Base-by-base conservation (phyloP, 2,113 vertebrate genomes). In the Nothocercus nigrocapillus region DNA sequence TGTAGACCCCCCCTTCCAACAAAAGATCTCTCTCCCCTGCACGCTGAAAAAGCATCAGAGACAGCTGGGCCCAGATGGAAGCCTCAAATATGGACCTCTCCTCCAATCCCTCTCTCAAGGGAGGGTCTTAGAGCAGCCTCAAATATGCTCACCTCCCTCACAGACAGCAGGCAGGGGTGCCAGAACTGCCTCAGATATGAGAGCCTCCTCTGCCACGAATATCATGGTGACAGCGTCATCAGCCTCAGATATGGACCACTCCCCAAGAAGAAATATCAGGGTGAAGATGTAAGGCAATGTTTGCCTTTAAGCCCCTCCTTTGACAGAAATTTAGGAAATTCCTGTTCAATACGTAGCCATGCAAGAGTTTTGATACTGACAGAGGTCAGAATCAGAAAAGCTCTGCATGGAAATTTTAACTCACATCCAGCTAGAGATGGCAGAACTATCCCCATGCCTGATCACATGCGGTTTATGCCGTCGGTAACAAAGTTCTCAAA, bases 81-180 rank as follows among this genome's bases (percentile, higher is more conserved):
- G 89, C 27, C 44, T 79, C 58, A 1, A 1, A 32, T 32, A 88
- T 3, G 47, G 61, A 73, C 40, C 58, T 27, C 19, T 92, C 73
- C 62, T 76, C 80, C 67, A 53, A 13, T 14, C 40, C 70, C 58
- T 38, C 7, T 53, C 11, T 49, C 83, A 70, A 54, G 47, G 76
- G 10, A 94, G 30, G 11, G 53, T 73, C n/a, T 30, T 14, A 76
- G 14, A 49, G 5, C 16, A 82, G 66, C 90, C 95, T 82, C 88
- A 95, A 58, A 95, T 95, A 96, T 94, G 69, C 62, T 79, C 20
- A 47, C 38, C 68, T 88, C 82, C 85, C 90, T 84, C 58, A 62
- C 42, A 91, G 68, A 68, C 56, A 69, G 7, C 45, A 18, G 47
- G 21, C 6, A 5, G 73, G 22, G 14, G 38, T 86, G 44, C 40